Conservation (phyloP, 2,113 vertebrate genomes). For the Poeciliopsis retropinna region DNA sequence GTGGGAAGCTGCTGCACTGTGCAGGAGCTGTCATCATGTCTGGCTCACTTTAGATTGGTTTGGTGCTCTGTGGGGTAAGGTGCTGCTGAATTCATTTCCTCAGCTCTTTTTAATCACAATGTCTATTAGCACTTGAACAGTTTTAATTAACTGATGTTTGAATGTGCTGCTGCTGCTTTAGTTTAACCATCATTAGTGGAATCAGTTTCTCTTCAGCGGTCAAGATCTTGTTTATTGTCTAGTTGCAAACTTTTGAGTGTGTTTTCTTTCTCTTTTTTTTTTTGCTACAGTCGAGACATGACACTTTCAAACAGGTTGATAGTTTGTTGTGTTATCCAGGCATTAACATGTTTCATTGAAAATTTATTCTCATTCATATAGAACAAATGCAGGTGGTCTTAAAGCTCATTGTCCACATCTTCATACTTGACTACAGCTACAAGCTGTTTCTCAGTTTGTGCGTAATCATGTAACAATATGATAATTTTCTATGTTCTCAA, state of each 20-base stretch:
- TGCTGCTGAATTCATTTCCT: not conserved
- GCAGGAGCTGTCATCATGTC: not conserved
- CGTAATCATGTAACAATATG: no score
- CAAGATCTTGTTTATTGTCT: not conserved
- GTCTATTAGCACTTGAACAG: slow-evolving; percentile 9
- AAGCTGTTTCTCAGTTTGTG: no score
- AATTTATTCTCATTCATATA: no score
- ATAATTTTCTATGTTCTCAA: no score
- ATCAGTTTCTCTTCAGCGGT: not conserved
- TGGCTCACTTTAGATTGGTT: not conserved
- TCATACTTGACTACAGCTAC: no score
- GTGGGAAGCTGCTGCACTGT: not conserved
- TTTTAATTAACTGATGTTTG: slow-evolving; percentile 16
- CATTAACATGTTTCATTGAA: no score
- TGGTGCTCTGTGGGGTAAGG: no score
- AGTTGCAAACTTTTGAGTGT: not conserved
- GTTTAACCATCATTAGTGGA: not conserved
- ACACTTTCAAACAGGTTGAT: no score
- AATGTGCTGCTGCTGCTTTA: not conserved
- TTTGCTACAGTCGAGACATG: not conserved
- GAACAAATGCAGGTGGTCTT: no score
- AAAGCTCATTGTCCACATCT: no score
- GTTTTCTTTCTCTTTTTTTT: not conserved
- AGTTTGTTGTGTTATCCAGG: not conserved
- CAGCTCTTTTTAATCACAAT: not conserved